A percentile compares a stretch with the other conserved stretches of the same genome.
Conservation (phyloP, 2,888 invertebrate species). For the Leucophenga maculata region DNA sequence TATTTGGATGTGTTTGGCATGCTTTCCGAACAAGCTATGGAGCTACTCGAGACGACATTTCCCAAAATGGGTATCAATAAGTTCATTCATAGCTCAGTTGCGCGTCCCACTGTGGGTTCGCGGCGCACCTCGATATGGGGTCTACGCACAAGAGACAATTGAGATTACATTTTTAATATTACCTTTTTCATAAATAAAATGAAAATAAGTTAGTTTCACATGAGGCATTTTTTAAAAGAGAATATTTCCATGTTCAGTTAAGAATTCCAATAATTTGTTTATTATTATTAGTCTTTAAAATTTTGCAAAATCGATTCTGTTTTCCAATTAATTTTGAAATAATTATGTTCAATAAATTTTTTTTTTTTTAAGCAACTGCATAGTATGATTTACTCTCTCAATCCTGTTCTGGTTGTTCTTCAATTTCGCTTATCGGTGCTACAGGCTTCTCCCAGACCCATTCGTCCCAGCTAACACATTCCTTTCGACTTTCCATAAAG, state of each 20-base stretch:
- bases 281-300: slow-evolving; percentile 21
- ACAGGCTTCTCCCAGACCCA: slow-evolving; percentile 62
- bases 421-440: slow-evolving; percentile 49
- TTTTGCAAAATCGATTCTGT: background rate
- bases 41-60: slow-evolving; percentile 75
- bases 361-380: slow-evolving; percentile 24
- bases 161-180: no score
- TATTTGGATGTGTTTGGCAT: slow-evolving; percentile 89
- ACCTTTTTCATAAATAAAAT: no score
- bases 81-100: slow-evolving; percentile 87
- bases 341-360: slow-evolving; percentile 37
- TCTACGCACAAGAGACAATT: slow-evolving; percentile 82
- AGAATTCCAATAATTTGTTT: background rate
- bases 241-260: slow-evolving; percentile 16
- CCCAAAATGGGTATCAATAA: slow-evolving; percentile 80
- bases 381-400: no score
- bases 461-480: slow-evolving; percentile 61
- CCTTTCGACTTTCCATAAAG: slow-evolving; percentile 54
- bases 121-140: slow-evolving; percentile 93
- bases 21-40: slow-evolving; percentile 75
- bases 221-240: background rate
- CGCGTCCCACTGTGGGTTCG: slow-evolving; percentile 90
- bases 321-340: slow-evolving; percentile 37
- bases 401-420: slow-evolving; percentile 30
- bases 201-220: no score